These are phyloP conservation scores for Corynorhinus townsendii DNA, from an alignment of 2,113 vertebrate species.

Conservation along the genomic window DNA sequence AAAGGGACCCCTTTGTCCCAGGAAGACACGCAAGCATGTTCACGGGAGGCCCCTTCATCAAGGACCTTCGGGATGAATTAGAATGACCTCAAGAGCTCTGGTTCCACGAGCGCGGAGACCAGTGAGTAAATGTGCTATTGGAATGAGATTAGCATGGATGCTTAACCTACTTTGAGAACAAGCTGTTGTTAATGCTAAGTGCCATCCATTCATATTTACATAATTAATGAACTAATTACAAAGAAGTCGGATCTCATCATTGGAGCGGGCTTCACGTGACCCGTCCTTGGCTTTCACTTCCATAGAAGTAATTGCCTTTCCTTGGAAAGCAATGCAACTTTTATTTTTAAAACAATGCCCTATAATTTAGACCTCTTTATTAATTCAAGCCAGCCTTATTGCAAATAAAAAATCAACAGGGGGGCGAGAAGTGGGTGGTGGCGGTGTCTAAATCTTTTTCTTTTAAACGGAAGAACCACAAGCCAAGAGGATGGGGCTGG, in stretches of 20 bases:
- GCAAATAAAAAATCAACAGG: conserved; percentile 6
- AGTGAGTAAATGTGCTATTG: conserved; percentile 24
- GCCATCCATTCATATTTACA: conserved; percentile 50
- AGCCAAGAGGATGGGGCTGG: not conserved
- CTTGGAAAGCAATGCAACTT: conserved; percentile 57
- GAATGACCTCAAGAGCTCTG: not conserved
- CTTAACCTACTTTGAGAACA: conserved; percentile 36
- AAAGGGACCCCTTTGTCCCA: not conserved
- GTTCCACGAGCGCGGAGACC: not conserved
- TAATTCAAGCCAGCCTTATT: conserved; percentile 39
- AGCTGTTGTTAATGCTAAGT: conserved; percentile 34
- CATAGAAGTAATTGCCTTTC: conserved; percentile 35
- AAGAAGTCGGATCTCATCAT: conserved; percentile 51
- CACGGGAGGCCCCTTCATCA: not conserved
- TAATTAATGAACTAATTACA: conserved; percentile 74
- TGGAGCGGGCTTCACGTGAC: conserved; percentile 20
- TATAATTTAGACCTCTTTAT: conserved; percentile 50
- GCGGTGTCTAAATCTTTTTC: not conserved
- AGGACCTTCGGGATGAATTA: not conserved
- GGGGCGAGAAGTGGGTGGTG: not conserved
- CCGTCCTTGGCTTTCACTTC: not conserved
- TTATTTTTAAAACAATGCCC: conserved; percentile 49
- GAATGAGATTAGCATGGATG: not conserved
- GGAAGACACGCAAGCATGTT: not conserved
- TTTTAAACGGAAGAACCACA: not conserved